A percentile compares a stretch with the other conserved stretches of the same genome.
These are phyloP conservation scores for Magallana gigas DNA, from an alignment of 1,140 invertebrate genomes.

Conservation along the genomic window DNA sequence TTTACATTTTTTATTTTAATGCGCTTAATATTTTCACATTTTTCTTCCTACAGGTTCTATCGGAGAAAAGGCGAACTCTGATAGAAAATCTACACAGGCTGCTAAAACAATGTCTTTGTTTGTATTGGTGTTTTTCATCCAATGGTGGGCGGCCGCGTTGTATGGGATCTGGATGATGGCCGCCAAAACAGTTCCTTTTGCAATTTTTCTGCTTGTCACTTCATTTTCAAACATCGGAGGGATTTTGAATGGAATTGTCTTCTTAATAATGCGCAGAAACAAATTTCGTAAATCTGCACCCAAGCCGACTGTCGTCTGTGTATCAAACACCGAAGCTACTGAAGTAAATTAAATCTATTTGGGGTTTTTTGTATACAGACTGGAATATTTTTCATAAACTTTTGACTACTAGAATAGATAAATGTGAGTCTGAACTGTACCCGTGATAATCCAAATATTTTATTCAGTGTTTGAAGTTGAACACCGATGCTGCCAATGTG, in stretches of 20 bases:
- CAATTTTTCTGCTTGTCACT: conserved; percentile 47
- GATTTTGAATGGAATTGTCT: conserved; percentile 52
- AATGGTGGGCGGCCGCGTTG: conserved; percentile 62
- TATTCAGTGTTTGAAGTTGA: too few species aligned
- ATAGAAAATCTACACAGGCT: conserved; percentile 51
- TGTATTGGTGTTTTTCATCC: conserved; percentile 59
- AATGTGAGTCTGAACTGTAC: too few species aligned
- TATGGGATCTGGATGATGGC: conserved; percentile 57
- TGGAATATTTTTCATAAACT: too few species aligned
- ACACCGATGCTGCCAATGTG: too few species aligned
- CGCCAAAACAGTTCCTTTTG: conserved; percentile 26
- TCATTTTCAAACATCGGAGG: conserved; percentile 54
- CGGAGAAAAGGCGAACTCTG: background rate
- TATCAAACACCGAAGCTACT: background rate
- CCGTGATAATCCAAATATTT: too few species aligned
- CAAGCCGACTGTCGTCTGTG: background rate
- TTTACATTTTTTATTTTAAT: background rate
- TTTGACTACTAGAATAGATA: too few species aligned
- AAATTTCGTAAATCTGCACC: background rate
- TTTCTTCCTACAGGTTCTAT: conserved; percentile 35
- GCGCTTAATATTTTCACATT: background rate
- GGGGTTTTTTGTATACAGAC: background rate
- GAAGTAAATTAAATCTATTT: background rate
- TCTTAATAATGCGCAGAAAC: conserved; percentile 41
- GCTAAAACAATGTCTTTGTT: conserved; percentile 62